Evolutionary conservation across 2,113 vertebrate genomes (phyloP).

Genomic region (Microtus richardsoni): DNA sequence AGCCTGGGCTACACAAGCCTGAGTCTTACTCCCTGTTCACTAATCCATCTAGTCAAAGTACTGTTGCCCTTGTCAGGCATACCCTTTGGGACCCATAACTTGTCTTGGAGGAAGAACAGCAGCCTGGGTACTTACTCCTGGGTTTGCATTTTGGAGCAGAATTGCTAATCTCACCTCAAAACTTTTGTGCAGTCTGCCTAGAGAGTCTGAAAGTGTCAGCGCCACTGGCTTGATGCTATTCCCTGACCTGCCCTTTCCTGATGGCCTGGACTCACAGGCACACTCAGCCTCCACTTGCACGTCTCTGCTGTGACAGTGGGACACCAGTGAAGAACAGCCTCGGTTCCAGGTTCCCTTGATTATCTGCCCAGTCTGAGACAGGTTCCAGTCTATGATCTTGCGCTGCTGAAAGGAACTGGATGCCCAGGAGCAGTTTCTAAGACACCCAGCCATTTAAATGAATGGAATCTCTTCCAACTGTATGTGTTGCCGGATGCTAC

Average conservation of each 20-base stretch:
- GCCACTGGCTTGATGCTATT: background rate
- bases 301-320: background rate
- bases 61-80: background rate
- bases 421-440: background rate
- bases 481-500: background rate
- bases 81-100: background rate
- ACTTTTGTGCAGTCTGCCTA: accelerated
- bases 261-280: accelerated
- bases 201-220: background rate
- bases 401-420: background rate
- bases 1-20: background rate
- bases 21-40: background rate
- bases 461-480: background rate
- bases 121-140: background rate
- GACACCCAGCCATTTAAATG: background rate
- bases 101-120: background rate
- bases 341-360: background rate
- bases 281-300: background rate
- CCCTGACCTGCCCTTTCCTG: background rate
- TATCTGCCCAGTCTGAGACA: background rate
- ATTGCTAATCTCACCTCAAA: background rate
- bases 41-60: background rate
- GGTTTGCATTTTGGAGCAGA: background rate
- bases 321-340: background rate
- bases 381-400: background rate